phyloP scores from a whole-genome alignment of 2,888 invertebrate species.

The Caenorhabditis japonica region DNA sequence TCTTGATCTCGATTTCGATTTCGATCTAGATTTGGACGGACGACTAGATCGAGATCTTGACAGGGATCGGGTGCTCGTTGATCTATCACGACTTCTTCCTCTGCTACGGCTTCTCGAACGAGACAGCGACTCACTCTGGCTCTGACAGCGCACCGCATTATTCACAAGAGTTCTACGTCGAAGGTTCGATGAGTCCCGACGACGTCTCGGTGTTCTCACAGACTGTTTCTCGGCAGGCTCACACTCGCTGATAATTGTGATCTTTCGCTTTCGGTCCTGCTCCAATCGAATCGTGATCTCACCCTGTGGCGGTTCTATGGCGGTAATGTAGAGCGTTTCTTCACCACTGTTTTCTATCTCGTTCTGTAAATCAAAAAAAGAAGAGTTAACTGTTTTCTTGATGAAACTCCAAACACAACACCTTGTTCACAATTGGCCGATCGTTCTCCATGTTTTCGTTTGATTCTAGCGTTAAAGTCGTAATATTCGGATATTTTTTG shows the following conservation, averaged over 20 bases:
- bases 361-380: too few relatives aligned
- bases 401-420: too few relatives aligned
- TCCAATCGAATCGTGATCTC: slow-evolving; percentile 39
- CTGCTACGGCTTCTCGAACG: slow-evolving; percentile 18
- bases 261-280: slow-evolving; percentile 31
- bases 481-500: neutral
- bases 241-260: slow-evolving; percentile 44
- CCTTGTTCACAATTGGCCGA: neutral
- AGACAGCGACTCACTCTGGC: slow-evolving; percentile 9
- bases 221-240: slow-evolving; percentile 4
- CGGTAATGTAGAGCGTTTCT: slow-evolving; percentile 14
- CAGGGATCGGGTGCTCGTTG: slow-evolving; percentile 10
- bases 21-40: slow-evolving; percentile 2
- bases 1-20: neutral
- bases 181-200: slow-evolving; percentile 24
- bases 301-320: slow-evolving; percentile 10
- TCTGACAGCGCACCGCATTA: slow-evolving; percentile 18
- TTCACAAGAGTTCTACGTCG: slow-evolving; percentile 41
- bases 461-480: slow-evolving; percentile 12
- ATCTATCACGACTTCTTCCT: neutral
- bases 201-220: neutral
- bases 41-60: neutral
- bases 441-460: slow-evolving; percentile 31
- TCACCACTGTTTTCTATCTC: too few relatives aligned
- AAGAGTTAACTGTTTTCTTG: neutral